Percentiles rank a stretch among this genome's conserved stretches.
Evolutionary conservation across 2,113 vertebrate species (phyloP).

Genomic region (Miniopterus natalensis): DNA sequence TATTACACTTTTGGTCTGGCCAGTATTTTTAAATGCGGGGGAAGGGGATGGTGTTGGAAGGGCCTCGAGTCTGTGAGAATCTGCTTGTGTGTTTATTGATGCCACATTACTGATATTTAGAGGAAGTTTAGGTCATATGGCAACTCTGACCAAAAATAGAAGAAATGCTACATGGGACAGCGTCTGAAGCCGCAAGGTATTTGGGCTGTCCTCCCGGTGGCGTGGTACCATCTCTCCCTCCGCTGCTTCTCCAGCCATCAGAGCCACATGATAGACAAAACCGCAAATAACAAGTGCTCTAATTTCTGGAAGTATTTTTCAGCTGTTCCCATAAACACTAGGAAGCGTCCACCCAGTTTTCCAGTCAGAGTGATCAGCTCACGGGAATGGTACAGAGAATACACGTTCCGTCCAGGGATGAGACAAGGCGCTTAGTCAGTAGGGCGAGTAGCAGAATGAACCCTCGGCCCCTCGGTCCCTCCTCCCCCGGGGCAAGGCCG

Average conservation of each 20-base stretch:
- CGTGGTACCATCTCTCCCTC: not conserved
- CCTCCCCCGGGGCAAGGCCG: not conserved
- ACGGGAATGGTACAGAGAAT: not conserved
- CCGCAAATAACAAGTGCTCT: conserved; percentile 44
- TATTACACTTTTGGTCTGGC: not conserved
- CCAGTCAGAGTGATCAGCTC: conserved; percentile 50
- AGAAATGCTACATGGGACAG: not conserved
- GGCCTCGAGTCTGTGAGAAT: not conserved
- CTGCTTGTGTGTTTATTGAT: not conserved
- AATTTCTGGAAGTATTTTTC: conserved; percentile 59
- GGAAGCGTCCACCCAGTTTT: conserved; percentile 57
- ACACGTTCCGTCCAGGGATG: not conserved
- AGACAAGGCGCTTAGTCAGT: not conserved
- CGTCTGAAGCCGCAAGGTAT: not conserved
- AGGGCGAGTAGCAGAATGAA: not conserved
- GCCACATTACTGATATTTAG: not conserved
- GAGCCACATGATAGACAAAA: conserved; percentile 58
- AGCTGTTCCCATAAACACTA: conserved; percentile 52
- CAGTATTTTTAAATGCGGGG: not conserved
- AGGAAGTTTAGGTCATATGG: not conserved
- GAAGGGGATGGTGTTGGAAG: not conserved
- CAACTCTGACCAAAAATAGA: not conserved
- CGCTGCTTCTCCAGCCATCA: conserved; percentile 16
- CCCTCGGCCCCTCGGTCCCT: not conserved
- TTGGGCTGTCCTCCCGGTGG: not conserved